Base-by-base conservation (phyloP, 1,140 invertebrate genomes). In the Sitophilus oryzae region DNA sequence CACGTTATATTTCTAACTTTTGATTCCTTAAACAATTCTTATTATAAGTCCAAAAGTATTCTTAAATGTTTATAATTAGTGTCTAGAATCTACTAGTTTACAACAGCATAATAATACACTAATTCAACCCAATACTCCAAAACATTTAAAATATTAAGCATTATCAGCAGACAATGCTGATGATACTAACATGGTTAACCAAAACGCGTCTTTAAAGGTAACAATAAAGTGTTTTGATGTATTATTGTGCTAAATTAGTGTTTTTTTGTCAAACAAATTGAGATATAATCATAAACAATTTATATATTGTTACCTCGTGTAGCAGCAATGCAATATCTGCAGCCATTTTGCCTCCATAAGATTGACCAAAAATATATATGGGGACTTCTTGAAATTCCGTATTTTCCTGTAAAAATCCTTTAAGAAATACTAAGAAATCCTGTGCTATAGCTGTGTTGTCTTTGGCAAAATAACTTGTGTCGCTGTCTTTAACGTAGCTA, bases 261-360 rank as follows among this genome's bases (percentile, higher is more conserved):
- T n/a, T n/a, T n/a, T n/a, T n/a, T n/a, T n/a, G n/a, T n/a, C n/a
- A n/a, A n/a, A n/a, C n/a, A n/a, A 6, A 6, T 30, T 30, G 25
- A 30, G 11, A 30, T 30, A 30, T 5, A 30, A 30, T 30, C 11
- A 6, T 30, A 30, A 11, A 30, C 5, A 30, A 6, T 6, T 30
- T 6, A 30, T 30, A 30, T 30, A 30, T 30, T 5, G 25, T 30
- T 73, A 87, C 85, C 70, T 81, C 72, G 60, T 77, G 71, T 66
- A 87, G 76, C 23, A 71, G 62, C 19, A 77, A 67, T 0, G 78
- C 85, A 65, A 93, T 89, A 59, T 89, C 85, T 5, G 84, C 80
- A 0, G 87, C 82, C 86, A 92, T 93, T 76, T 94, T 94, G 0
- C 89, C 91, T n/a, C 90, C 90, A 71, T 93, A 93, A 0, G 88